Evolutionary conservation across 2,113 vertebrate species (phyloP).

Genomic region (Quiscalus mexicanus): DNA sequence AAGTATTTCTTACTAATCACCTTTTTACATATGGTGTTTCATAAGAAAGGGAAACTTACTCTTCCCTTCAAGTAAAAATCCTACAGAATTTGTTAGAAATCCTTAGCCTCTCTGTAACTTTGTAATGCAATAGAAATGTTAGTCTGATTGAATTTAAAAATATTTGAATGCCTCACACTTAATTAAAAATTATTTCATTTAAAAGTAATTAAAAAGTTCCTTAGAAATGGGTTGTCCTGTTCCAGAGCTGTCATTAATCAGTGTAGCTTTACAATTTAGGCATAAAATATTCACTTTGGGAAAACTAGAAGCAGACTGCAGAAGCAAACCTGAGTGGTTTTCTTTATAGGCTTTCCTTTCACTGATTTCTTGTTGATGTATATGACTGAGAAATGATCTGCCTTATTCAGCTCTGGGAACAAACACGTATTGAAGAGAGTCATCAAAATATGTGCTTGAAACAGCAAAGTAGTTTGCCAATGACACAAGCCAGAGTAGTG

Average conservation of each 20-base stretch:
- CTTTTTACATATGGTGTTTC: neutral
- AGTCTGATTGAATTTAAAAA: neutral
- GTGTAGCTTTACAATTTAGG: neutral
- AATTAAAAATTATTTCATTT: neutral
- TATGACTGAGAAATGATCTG: neutral
- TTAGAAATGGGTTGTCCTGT: neutral
- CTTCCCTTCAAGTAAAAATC: neutral
- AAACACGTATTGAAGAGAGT: neutral
- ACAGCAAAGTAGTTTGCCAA: neutral
- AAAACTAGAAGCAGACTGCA: neutral
- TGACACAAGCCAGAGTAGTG: neutral
- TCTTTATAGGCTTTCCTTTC: neutral
- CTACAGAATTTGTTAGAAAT: neutral
- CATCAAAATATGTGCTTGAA: neutral
- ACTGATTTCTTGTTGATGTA: neutral
- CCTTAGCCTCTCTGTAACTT: neutral
- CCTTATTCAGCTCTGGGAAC: neutral
- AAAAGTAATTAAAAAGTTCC: neutral
- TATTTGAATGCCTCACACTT: neutral
- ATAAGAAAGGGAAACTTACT: neutral
- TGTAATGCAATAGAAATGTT: neutral
- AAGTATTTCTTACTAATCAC: neutral
- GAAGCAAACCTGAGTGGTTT: neutral
- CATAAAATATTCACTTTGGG: neutral
- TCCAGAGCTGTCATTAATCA: neutral